Evolutionary conservation across 2,113 vertebrate species (phyloP), one percentile per base, ranked within the genome.

Genomic region (Cervus canadensis): DNA sequence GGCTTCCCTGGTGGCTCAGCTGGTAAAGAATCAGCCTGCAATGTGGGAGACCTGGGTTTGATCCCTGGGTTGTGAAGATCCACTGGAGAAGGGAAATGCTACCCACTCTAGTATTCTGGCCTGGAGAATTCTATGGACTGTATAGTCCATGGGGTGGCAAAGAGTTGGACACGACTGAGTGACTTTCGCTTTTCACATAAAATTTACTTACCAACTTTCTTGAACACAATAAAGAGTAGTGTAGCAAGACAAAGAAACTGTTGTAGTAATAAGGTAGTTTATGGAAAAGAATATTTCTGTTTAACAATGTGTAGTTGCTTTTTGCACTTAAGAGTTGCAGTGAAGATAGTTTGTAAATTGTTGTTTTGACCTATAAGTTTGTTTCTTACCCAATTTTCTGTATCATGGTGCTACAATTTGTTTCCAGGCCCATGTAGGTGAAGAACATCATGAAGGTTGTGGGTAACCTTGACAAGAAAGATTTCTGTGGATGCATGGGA

Each of bases 171-270:
- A 23, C 0, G 5, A 74, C 67, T 74, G 36, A 74, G 10, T 74
- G 21, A 13, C 36, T 74, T 40, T 23, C 11, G 19, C 16, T 67
- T 67, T 67, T 67, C 67, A 40, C 36, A 23, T 88, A 56, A 92
- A 90, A 91, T 59, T 11, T 43, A 71, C 21, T 95, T 81, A 60
- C 33, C 50, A 52, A 14, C 89, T 96, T 85, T 89, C 74, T 81
- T 84, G 48, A 94, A 50, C 9, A 30, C 13, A 92, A 57, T 71
- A 85, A 91, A 62, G 33, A 45, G 2, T 19, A 92, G 5, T 91
- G 14, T 87, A 93, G 43, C 85, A 76, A 94, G n/a, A 40, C 52
- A 91, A 97, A 89, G 9, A 95, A 91, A 95, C 12, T 78, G 71
- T 45, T 33, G 10, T 76, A 48, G 16, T 25, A 57, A 56, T 89